phyloP scores from a whole-genome alignment of 2,888 invertebrate genomes.

The Leucophenga montana region DNA sequence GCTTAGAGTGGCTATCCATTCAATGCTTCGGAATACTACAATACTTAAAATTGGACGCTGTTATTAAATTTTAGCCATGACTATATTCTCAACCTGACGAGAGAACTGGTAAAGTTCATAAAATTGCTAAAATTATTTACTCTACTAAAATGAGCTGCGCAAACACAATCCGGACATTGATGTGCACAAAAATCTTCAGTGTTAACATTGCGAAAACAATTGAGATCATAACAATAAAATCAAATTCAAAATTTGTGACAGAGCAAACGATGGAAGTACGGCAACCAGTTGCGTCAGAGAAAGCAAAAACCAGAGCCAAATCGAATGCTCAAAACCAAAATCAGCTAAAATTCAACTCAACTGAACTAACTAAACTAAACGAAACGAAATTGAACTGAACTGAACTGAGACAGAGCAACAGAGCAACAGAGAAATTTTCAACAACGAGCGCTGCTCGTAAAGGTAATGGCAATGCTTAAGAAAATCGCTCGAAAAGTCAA shows the following conservation, averaged over 20 bases:
- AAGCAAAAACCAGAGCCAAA: not conserved
- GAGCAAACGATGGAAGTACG: conserved; percentile 24
- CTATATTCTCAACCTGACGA: no score
- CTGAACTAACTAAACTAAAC: not conserved
- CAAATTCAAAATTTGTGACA: conserved; percentile 54
- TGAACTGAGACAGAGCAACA: not conserved
- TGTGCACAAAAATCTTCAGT: conserved; percentile 45
- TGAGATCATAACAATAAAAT: conserved; percentile 63
- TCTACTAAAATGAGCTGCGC: not conserved
- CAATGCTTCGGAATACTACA: no score
- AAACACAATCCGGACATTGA: not conserved
- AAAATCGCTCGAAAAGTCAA: conserved; percentile 59
- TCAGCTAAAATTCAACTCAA: not conserved
- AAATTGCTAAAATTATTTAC: conserved; percentile 2
- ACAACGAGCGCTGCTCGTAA: conserved; percentile 39
- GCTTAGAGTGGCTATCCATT: no score
- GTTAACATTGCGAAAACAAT: conserved; percentile 60
- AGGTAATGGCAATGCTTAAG: conserved; percentile 67
- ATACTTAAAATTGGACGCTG: no score
- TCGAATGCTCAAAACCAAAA: not conserved
- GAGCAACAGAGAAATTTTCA: conserved; percentile 12
- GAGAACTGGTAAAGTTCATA: not conserved
- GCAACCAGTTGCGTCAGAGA: conserved; percentile 60
- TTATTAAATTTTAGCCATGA: no score
- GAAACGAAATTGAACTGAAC: not conserved